Percentiles rank a stretch among this genome's conserved stretches.
Evolutionary conservation across 2,797 vertebrate genomes (phyloP).

Genomic region (Leptodactylus fallax): DNA sequence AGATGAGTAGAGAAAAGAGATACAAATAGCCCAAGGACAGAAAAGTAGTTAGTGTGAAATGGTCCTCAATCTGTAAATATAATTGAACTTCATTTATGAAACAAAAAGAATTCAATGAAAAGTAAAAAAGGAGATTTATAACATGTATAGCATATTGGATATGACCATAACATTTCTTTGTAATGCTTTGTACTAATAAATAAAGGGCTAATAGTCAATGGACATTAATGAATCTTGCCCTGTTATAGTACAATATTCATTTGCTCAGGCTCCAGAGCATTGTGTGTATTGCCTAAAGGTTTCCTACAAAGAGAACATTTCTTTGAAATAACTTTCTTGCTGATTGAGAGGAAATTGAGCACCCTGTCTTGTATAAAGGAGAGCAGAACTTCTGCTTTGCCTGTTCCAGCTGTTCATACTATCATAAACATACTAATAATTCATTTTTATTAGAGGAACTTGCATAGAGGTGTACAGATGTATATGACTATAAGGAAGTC

Average conservation of each 20-base stretch:
- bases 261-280: neutral
- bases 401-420: conserved; percentile 44
- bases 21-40: too few relatives aligned
- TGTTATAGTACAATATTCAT: neutral
- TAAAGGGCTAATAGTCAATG: neutral
- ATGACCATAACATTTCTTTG: neutral
- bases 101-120: too few relatives aligned
- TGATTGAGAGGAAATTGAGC: conserved; percentile 38
- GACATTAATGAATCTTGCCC: neutral
- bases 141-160: neutral
- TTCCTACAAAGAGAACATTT: neutral
- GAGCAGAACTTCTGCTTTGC: conserved; percentile 25
- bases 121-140: too few relatives aligned
- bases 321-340: conserved; percentile 13
- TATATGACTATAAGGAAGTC: conserved; percentile 24
- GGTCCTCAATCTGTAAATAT: too few relatives aligned
- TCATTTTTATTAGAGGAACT: conserved; percentile 35
- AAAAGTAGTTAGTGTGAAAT: too few relatives aligned
- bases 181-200: neutral
- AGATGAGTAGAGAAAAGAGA: too few relatives aligned
- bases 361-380: conserved; percentile 34
- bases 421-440: conserved; percentile 43
- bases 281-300: neutral
- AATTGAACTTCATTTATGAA: too few relatives aligned
- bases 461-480: conserved; percentile 39